Evolutionary conservation across 2,113 vertebrate species (phyloP).

Genomic region (Xiphias gladius): DNA sequence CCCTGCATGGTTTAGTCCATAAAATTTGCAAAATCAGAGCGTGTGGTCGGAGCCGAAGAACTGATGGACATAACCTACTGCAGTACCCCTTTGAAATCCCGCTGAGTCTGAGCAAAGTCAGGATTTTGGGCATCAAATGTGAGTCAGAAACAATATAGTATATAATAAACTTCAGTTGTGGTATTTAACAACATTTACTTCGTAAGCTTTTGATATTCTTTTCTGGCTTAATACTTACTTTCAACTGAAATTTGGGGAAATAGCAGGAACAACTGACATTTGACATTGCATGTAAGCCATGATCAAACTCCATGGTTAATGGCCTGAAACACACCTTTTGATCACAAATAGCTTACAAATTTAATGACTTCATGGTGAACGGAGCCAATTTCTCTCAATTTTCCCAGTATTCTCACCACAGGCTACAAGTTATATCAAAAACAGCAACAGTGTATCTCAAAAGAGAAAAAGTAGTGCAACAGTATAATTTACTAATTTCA

Average conservation of each 20-base stretch:
- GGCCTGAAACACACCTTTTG: constrained; percentile 76
- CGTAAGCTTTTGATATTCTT: constrained; percentile 31
- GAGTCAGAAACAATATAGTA: constrained; percentile 30
- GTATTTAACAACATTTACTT: constrained; percentile 49
- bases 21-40: neutral
- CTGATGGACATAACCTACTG: neutral
- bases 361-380: constrained; percentile 75
- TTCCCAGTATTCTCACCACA: constrained; percentile 58
- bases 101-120: constrained; percentile 1
- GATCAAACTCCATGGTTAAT: constrained; percentile 73
- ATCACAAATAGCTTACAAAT: constrained; percentile 76
- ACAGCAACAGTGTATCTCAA: constrained; percentile 35
- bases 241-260: constrained; percentile 42
- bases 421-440: constrained; percentile 51
- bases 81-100: constrained; percentile 22
- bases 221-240: constrained; percentile 41
- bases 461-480: constrained; percentile 51
- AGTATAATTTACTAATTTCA: constrained; percentile 42
- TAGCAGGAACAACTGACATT: constrained; percentile 66
- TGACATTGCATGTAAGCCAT: constrained; percentile 61
- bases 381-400: constrained; percentile 69
- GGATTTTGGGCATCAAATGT: constrained; percentile 22
- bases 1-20: constrained; percentile 10
- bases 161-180: constrained; percentile 23
- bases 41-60: constrained; percentile 7